These are phyloP conservation scores for Melanogrammus aeglefinus DNA, from an alignment of 2,797 vertebrate species.

Conservation along the genomic window DNA sequence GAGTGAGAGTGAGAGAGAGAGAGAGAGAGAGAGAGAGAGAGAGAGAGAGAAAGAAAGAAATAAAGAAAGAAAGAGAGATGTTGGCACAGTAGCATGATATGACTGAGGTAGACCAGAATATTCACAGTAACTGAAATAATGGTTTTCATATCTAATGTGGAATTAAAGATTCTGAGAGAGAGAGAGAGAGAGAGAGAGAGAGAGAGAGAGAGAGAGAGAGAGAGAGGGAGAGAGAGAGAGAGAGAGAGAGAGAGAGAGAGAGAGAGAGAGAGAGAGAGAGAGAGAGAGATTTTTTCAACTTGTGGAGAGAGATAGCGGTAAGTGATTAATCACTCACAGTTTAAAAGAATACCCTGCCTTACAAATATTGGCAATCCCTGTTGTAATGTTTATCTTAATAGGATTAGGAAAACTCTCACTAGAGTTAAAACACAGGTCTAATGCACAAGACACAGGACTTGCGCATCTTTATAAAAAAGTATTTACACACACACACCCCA, in stretches of 20 bases:
- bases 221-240: no score
- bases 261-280: neutral
- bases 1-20: no score
- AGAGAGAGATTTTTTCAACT: neutral
- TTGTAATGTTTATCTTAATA: neutral
- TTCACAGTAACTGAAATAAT: no score
- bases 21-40: neutral
- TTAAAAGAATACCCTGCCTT: neutral
- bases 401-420: neutral
- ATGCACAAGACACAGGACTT: no score
- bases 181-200: no score
- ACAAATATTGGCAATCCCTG: neutral
- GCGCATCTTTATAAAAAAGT: neutral
- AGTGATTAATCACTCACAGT: neutral
- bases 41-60: neutral
- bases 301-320: neutral
- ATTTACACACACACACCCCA: neutral
- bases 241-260: neutral
- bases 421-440: neutral
- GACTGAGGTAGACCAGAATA: no score
- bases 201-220: no score
- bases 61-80: neutral
- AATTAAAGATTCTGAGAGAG: no score
- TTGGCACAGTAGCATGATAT: no score
- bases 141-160: no score